Evolutionary conservation across 2,888 invertebrate genomes (phyloP), one percentile per base, ranked within the genome.

Genomic region (Sarcophaga subvicina): DNA sequence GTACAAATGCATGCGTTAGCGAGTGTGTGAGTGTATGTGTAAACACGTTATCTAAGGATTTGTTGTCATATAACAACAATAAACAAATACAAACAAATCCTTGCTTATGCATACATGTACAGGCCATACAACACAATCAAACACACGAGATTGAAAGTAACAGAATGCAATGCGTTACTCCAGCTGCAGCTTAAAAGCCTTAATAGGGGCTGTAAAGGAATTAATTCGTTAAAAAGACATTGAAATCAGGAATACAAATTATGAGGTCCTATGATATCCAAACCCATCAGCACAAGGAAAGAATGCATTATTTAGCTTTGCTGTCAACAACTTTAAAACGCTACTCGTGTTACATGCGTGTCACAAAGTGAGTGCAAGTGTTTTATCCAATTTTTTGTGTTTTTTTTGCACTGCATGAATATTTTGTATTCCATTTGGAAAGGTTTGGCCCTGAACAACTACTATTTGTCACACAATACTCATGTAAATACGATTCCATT

Each of bases 401-500:
- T 54, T 54, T 14, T 54, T 4, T 14, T 14, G 2, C 14, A 14
- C 49, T 49, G 11, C 17, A 25, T 49, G 25, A 62, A 73, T 25
- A 67, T 73, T 76, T 76, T 76, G 49, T 70, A 59, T 76, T 64
- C 49, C 22, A n/a, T 60, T 49, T 45, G 67, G 37, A 80, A 66
- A 67, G 71, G 66, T 80, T 84, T 85, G 72, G 76, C 85, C 80
- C 85, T 84, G 84, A 73, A 85, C 54, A 49, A 63, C 62, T 63
- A 54, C 54, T 14, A 59, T 84, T 80, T 75, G 64, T 66, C 66
- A 75, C 66, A 75, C 75, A 80, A 70, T 66, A 70, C 66, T 54
- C 12, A n/a, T 62, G 5, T 47, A 64, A 12, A 54, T 14, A 54
- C 54, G 17, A 54, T 54, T 54, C 54, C 4, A 4, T 54, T 54